These are phyloP conservation scores for Onychomys leucogaster DNA, from an alignment of 2,797 vertebrate genomes.

Conservation along the genomic window DNA sequence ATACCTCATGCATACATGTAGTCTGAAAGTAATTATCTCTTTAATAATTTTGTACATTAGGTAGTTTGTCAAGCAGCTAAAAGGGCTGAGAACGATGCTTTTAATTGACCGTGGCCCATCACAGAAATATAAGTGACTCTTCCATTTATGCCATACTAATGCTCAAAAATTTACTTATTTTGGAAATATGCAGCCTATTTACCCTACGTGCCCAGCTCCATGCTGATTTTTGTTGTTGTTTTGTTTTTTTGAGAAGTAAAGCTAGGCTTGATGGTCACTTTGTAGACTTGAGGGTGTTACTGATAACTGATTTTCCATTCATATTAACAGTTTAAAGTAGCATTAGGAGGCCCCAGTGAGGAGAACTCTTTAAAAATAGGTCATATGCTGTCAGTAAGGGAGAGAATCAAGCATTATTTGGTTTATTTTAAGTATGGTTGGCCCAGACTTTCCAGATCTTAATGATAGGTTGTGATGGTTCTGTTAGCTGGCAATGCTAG, in stretches of 20 bases:
- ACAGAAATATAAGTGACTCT: not conserved
- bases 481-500: not conserved
- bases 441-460: slow-evolving; percentile 49
- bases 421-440: not conserved
- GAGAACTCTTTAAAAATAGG: slow-evolving; percentile 33
- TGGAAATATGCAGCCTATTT: not conserved
- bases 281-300: not conserved
- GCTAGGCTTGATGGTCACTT: not conserved
- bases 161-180: not conserved
- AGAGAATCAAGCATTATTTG: not conserved
- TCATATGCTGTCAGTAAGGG: not conserved
- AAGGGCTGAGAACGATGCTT: not conserved
- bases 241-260: slow-evolving; percentile 1
- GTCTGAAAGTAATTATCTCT: not conserved
- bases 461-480: not conserved
- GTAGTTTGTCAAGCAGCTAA: not conserved
- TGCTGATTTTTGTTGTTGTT: not conserved
- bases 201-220: not conserved
- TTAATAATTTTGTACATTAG: not conserved
- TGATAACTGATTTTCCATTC: slow-evolving; percentile 44
- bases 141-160: not conserved
- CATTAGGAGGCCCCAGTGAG: not conserved
- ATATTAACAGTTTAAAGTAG: slow-evolving; percentile 28
- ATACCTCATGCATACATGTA: not conserved
- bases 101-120: not conserved